phyloP scores from a whole-genome alignment of 2,797 vertebrate species.

The Enteromius thamalakanensis region DNA sequence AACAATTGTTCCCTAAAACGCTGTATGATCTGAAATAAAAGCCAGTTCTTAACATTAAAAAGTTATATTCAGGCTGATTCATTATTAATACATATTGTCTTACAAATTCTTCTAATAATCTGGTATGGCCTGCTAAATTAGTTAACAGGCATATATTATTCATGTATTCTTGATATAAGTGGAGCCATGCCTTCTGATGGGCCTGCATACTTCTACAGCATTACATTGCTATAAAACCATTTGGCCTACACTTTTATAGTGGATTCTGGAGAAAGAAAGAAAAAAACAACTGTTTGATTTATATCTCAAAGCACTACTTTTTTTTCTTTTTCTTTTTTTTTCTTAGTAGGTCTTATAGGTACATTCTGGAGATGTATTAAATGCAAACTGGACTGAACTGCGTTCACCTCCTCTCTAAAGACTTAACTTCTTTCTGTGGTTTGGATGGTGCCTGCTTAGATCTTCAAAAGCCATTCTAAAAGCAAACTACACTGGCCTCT shows the following conservation, averaged over 20 bases:
- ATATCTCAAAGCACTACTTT: constrained; percentile 20
- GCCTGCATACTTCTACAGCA: constrained; percentile 12
- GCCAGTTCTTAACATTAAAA: constrained; percentile 27
- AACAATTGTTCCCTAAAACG: not conserved
- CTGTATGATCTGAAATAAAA: not conserved
- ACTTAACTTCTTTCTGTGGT: constrained; percentile 22
- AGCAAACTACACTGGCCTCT: constrained; percentile 30
- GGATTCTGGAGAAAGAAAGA: constrained; percentile 30
- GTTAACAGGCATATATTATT: constrained; percentile 44
- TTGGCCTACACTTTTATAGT: constrained; percentile 21
- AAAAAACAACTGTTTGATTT: constrained; percentile 11
- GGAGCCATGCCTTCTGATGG: constrained; percentile 22
- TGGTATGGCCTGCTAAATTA: constrained; percentile 36
- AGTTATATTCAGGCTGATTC: constrained; percentile 22
- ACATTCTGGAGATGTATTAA: constrained; percentile 16
- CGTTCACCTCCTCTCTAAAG: constrained; percentile 17
- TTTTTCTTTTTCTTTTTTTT: not conserved
- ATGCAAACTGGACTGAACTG: constrained; percentile 21
- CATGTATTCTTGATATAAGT: constrained; percentile 13
- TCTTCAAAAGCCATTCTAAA: constrained; percentile 56
- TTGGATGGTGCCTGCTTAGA: constrained; percentile 46
- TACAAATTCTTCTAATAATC: constrained; percentile 39
- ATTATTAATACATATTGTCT: constrained; percentile 32
- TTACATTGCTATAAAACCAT: constrained; percentile 30
- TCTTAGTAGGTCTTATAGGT: not conserved